Base-by-base conservation (phyloP, 2,113 vertebrate genomes). In the Strix aluco region DNA sequence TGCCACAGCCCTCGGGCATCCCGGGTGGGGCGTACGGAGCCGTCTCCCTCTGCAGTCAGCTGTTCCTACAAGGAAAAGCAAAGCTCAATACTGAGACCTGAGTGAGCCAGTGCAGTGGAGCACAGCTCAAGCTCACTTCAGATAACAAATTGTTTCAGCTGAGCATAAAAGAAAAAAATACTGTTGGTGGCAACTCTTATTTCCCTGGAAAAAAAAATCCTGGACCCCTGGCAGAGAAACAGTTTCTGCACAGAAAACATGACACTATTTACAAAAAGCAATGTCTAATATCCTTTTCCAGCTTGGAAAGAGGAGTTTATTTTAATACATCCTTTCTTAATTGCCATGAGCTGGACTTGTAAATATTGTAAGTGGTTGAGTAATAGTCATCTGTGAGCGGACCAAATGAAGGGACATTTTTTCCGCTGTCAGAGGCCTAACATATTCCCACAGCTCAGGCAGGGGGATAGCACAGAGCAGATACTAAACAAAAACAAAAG, bases 291-390 rank as follows among this genome's bases (percentile, higher is more conserved):
- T 96, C 96, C 96, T 95, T 95, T 96, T 96, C 94, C 89, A 69
- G 79, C 89, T 78, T 94, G 95, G 92, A 96, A 97, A 95, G 93
- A 95, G 88, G 83, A 91, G 94, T 96, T 97, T 92, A 75, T 96
- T 97, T 97, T 96, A 97, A 97, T 96, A 91, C 94, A 93, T 97
- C 96, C 96, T 93, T 97, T 92, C 95, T 94, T 97, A 97, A 97
- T 97, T 98, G 97, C 97, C 66, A 21, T 87, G 97, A 97, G 96
- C 97, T 96, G 97, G 97, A 52, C 97, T 97, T 96, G 94, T 96
- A 97, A 97, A 97, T 97, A 87, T 40, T 92, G 40, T 73, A 90
- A 97, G 95, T 93, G 88, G 82, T 88, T 98, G 97, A 97, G 95
- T 97, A 97, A 97, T 69, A 70, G 67, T 81, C 92, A 81, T 97